phyloP scores from a whole-genome alignment of 2,797 vertebrate genomes.

The Cynodonichthys magdalenae region DNA sequence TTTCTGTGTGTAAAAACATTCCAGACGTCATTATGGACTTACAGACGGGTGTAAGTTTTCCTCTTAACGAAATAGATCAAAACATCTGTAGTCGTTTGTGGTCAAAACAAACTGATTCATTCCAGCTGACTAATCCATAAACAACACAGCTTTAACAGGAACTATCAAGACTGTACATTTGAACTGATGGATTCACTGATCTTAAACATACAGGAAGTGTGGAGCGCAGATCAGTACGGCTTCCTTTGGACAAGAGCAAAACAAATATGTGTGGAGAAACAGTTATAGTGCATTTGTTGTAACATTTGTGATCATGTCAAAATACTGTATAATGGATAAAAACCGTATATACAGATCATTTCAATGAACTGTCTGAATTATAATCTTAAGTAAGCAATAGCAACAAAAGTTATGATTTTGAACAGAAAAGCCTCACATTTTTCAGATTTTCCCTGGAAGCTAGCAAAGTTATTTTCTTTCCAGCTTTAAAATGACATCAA shows the following conservation, averaged over 20 bases:
- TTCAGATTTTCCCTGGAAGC: no score
- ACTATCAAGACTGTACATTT: conserved; percentile 13
- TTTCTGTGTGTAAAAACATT: conserved; percentile 15
- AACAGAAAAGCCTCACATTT: no score
- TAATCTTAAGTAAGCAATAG: no score
- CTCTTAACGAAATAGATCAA: conserved; percentile 8
- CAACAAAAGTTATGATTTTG: no score
- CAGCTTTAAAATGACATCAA: no score
- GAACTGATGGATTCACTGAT: conserved; percentile 17
- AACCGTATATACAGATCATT: no score
- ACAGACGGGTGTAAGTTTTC: conserved; percentile 19
- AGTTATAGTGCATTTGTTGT: no score
- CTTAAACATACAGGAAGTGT: conserved; percentile 11
- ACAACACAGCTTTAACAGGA: conserved; percentile 32
- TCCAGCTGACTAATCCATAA: conserved; percentile 48
- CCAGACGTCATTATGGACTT: conserved; percentile 26
- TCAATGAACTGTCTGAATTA: no score
- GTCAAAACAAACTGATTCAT: conserved; percentile 54
- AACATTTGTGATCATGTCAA: no score
- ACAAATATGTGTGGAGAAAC: no score
- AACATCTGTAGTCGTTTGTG: conserved; percentile 34
- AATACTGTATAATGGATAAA: no score
- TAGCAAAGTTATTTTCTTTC: no score
- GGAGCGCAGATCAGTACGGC: conserved; percentile 18
- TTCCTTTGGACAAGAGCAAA: neutral